These are phyloP conservation scores for Gandaritis pyraliata DNA, from an alignment of 2,888 invertebrate species.

Conservation along the genomic window DNA sequence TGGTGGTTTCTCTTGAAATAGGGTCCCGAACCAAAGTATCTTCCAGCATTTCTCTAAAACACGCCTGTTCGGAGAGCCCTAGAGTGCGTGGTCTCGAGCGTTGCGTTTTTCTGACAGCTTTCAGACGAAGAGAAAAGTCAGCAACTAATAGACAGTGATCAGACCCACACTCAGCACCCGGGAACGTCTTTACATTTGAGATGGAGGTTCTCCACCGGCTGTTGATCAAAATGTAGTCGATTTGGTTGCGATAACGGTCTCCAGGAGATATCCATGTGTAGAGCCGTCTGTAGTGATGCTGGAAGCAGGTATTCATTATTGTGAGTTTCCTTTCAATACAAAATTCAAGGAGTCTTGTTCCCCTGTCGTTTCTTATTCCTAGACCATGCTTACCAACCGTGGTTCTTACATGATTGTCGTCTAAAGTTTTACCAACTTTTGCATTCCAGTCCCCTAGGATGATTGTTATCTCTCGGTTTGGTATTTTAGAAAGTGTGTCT, in stretches of 20 bases:
- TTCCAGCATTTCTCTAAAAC: too few relatives aligned
- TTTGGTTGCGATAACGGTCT: background rate
- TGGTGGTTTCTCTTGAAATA: too few relatives aligned
- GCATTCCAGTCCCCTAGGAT: conserved; percentile 3
- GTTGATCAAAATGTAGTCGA: background rate
- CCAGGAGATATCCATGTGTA: conserved; percentile 8
- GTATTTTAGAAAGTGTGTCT: background rate
- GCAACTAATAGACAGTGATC: background rate
- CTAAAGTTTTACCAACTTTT: background rate
- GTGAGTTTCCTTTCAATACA: conserved; percentile 2
- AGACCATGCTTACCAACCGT: conserved; percentile 1
- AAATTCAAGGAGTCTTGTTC: background rate
- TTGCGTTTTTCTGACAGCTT: background rate
- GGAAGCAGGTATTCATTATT: conserved; percentile 2
- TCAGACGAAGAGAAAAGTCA: background rate
- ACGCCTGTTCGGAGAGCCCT: too few relatives aligned
- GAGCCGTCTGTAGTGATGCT: background rate
- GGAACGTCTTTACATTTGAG: background rate
- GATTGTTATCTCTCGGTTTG: background rate
- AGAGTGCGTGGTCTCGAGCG: too few relatives aligned
- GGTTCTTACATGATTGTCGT: background rate
- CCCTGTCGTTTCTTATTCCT: background rate
- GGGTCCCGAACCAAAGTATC: too few relatives aligned
- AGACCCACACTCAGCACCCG: background rate
- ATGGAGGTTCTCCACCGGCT: background rate